phyloP scores from a whole-genome alignment of 2,113 vertebrate species.

The Lophotis ruficrista region DNA sequence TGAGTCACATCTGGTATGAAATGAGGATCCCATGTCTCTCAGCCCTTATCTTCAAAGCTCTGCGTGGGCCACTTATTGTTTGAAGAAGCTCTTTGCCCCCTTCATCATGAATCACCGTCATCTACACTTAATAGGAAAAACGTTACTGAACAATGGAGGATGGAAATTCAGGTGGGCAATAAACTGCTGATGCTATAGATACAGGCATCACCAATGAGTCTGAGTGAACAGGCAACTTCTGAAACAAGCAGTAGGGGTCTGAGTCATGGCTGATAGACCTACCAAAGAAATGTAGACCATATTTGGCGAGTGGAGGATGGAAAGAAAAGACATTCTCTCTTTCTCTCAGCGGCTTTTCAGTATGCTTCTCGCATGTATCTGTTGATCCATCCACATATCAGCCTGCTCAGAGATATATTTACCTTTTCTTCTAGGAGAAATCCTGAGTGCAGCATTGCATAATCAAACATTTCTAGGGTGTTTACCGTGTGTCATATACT shows the following conservation, averaged over 20 bases:
- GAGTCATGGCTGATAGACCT: background rate
- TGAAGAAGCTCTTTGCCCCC: background rate
- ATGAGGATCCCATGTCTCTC: background rate
- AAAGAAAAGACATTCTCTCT: background rate
- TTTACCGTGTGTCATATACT: background rate
- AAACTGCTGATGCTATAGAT: background rate
- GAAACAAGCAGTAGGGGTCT: background rate
- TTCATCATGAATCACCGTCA: background rate
- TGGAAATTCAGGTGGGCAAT: background rate
- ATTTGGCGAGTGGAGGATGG: background rate
- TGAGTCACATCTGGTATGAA: background rate
- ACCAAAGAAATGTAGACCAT: background rate
- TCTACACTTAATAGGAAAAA: background rate
- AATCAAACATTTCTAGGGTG: background rate
- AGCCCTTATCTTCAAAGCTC: background rate
- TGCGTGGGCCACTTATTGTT: background rate
- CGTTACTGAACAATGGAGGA: background rate
- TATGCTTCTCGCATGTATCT: background rate
- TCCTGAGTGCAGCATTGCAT: background rate
- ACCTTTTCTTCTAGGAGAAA: background rate
- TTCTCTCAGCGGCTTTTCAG: background rate
- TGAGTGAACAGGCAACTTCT: background rate
- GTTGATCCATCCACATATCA: rapidly evolving
- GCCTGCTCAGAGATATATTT: background rate
- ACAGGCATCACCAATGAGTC: background rate